Conservation (phyloP, 1,140 invertebrate genomes). For the Cephus cinctus region DNA sequence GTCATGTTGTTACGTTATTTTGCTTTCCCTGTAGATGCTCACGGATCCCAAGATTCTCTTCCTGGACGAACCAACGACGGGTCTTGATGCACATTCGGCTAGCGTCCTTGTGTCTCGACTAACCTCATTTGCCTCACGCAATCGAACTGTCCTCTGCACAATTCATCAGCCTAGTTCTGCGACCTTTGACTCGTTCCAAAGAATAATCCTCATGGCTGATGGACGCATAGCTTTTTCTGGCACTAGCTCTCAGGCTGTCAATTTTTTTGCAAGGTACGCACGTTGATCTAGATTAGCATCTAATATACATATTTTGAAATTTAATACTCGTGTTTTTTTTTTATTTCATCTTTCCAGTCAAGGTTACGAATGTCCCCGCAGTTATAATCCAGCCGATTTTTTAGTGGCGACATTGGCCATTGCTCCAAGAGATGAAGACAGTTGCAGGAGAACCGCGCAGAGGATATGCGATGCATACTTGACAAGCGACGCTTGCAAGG, state of each 20-base stretch:
- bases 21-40: slow-evolving; percentile 65
- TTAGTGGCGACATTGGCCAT: slow-evolving; percentile 83
- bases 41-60: slow-evolving; percentile 92
- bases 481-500: slow-evolving; percentile 72
- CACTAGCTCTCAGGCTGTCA: slow-evolving; percentile 66
- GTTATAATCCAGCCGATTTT: slow-evolving; percentile 92
- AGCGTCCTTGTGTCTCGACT: slow-evolving; percentile 80
- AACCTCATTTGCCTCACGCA: slow-evolving; percentile 63
- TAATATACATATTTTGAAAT: no score
- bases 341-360: slow-evolving; percentile 55
- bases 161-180: slow-evolving; percentile 97
- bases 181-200: slow-evolving; percentile 85
- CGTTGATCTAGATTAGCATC: no score
- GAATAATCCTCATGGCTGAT: slow-evolving; percentile 83
- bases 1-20: not conserved
- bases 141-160: slow-evolving; percentile 89
- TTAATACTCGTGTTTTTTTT: not conserved
- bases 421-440: slow-evolving; percentile 72
- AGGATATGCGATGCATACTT: slow-evolving; percentile 77
- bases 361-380: slow-evolving; percentile 75
- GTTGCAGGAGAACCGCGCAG: slow-evolving; percentile 63
- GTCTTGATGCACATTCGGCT: slow-evolving; percentile 91
- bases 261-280: slow-evolving; percentile 76
- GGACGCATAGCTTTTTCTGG: slow-evolving; percentile 89
- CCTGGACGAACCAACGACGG: slow-evolving; percentile 95